Base-by-base conservation (phyloP, 2,113 vertebrate genomes). In the Hyperoodon ampullatus region DNA sequence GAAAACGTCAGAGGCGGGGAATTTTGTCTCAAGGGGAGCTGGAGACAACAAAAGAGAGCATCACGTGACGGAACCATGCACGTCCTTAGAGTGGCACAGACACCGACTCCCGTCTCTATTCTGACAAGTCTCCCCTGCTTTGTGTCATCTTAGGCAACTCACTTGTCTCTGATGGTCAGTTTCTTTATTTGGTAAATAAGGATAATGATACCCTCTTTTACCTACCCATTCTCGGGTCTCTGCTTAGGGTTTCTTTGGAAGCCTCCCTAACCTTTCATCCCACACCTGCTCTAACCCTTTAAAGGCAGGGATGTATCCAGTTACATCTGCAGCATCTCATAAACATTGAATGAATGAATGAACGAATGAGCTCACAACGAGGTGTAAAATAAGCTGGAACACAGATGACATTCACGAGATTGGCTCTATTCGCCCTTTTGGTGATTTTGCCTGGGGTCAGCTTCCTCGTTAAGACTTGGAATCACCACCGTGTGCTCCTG, bases 1-100 rank as follows among this genome's bases (percentile, higher is more conserved):
- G 26, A 39, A 5, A 66, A 33, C 15, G 16, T 0, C 6, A 26
- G 9, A 14, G 4, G 6, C 1, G 24, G 5, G 18, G 30, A 12
- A 12, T 23, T 30, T 39, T n/a, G 16, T 53, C 75, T 82, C 35
- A 24, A 63, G 55, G 7, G 19, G 47, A 75, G 50, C 30, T 16
- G 39, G 47, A 65, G n/a, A 91, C n/a, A 14, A 78, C 4, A 3
- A 42, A 35, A 75, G 23, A 68, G 19, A 88, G 18, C 13, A 15
- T 2, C 21, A 28, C 42, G 26, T 63, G 60, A 9, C 2, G 7
- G 33, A 21, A n/a, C 1, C 66, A 3, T 26, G 71, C 14, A 58
- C 4, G 18, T 21, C n/a, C 47, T 23, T 14, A 6, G 74, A 6
- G n/a, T 26, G 5, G 6, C 61, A 44, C 4, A 66, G 47, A 63